Evolutionary conservation across 2,888 invertebrate genomes (phyloP).

Genomic region (Phengaris arion): DNA sequence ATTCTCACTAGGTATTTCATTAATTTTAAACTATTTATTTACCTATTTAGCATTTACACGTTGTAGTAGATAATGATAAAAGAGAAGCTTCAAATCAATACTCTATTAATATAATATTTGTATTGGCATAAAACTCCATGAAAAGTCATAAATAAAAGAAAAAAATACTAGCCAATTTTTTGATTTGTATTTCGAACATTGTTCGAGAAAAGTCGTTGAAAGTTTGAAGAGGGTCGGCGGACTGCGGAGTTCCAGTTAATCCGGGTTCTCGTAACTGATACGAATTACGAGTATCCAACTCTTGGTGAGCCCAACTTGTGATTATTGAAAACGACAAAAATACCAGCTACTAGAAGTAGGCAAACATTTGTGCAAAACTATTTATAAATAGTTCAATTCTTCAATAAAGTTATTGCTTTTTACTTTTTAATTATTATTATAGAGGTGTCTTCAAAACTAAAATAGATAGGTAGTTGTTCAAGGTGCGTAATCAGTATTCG

Average conservation of each 20-base stretch:
- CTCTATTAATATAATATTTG: not conserved
- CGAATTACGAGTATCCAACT: not conserved
- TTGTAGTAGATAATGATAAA: not conserved
- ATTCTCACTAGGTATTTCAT: not conserved
- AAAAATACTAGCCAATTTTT: not conserved
- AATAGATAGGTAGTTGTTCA: no score
- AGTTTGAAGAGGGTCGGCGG: not conserved
- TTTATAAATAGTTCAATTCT: no score
- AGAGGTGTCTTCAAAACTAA: no score
- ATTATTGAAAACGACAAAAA: not conserved
- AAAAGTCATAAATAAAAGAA: not conserved
- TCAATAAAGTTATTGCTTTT: no score
- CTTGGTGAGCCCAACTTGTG: not conserved
- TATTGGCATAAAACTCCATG: not conserved
- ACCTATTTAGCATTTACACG: not conserved
- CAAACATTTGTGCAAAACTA: no score
- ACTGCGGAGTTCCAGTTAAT: not conserved
- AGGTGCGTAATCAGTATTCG: no score
- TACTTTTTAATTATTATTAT: no score
- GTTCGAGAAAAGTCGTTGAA: not conserved
- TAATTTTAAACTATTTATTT: not conserved
- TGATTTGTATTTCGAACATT: slow-evolving; percentile 1
- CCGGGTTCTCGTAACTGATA: not conserved
- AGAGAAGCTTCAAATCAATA: not conserved
- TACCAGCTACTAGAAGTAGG: not conserved